Conservation (phyloP, 2,888 invertebrate species). For the Hemistola chrysoprasaria region DNA sequence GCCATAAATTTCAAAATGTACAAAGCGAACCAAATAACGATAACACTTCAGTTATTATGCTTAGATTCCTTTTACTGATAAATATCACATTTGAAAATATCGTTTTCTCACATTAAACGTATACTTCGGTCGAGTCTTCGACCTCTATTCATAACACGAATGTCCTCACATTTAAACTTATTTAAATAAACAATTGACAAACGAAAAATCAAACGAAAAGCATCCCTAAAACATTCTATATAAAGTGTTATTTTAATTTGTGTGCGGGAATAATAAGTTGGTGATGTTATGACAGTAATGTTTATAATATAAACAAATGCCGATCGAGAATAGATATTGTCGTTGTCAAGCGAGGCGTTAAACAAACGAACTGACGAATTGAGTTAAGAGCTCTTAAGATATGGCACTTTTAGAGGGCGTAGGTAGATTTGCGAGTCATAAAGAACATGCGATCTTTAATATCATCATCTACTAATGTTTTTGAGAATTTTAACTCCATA, state of each 20-base stretch:
- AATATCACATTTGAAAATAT: conserved; percentile 32
- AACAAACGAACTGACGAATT: conserved; percentile 47
- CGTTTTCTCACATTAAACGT: conserved; percentile 48
- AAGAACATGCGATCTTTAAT: too few species aligned
- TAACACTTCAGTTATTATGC: conserved; percentile 18
- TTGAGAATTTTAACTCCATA: too few species aligned
- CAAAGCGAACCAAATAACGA: conserved; percentile 4
- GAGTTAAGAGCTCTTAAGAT: conserved; percentile 28
- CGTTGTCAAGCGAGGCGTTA: conserved; percentile 64
- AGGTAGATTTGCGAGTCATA: conserved; percentile 29
- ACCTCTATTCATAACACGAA: conserved; percentile 65
- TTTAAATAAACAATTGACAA: conserved; percentile 7
- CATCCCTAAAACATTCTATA: background rate
- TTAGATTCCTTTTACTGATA: conserved; percentile 21
- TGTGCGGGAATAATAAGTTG: conserved; percentile 16
- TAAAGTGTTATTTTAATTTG: conserved; percentile 6
- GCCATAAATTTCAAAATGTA: background rate
- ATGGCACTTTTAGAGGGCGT: conserved; percentile 42
- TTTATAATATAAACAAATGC: conserved; percentile 70
- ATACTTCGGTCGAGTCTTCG: conserved; percentile 48
- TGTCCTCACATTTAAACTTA: conserved; percentile 47
- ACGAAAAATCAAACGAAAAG: conserved; percentile 5
- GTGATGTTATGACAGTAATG: conserved; percentile 50
- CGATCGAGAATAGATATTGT: conserved; percentile 71
- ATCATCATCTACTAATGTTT: too few species aligned